Percentiles rank a stretch among this genome's conserved stretches.
These are phyloP conservation scores for Pterostichus niger DNA, from an alignment of 2,888 invertebrate species.

Conservation along the genomic window DNA sequence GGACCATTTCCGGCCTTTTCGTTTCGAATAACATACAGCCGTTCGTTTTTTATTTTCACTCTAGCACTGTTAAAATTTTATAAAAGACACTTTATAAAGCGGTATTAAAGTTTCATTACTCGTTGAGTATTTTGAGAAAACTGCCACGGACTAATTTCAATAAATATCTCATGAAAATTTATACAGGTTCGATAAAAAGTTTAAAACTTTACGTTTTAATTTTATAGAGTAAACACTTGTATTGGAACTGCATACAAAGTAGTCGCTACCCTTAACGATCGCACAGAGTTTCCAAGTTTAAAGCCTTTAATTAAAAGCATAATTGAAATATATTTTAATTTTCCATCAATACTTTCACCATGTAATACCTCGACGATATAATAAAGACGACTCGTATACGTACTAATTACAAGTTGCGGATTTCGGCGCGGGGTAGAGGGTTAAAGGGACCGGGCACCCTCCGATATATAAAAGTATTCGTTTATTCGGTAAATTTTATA, in stretches of 20 bases:
- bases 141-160: slow-evolving; percentile 47
- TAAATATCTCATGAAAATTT: slow-evolving; percentile 65
- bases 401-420: no score
- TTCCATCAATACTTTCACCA: slow-evolving; percentile 9
- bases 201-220: slow-evolving; percentile 62
- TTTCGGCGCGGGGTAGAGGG: no score
- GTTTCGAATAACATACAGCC: background rate
- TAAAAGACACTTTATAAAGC: slow-evolving; percentile 38
- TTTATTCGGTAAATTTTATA: no score
- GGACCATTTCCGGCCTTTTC: slow-evolving; percentile 60
- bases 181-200: slow-evolving; percentile 55
- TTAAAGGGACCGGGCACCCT: no score
- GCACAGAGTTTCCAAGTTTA: slow-evolving; percentile 22
- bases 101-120: slow-evolving; percentile 50
- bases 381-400: no score
- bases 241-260: slow-evolving; percentile 45
- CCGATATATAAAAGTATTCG: no score
- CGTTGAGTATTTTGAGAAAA: slow-evolving; percentile 7
- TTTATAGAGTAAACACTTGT: slow-evolving; percentile 63
- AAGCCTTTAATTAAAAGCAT: slow-evolving; percentile 44
- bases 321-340: slow-evolving; percentile 42
- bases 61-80: slow-evolving; percentile 33
- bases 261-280: slow-evolving; percentile 28
- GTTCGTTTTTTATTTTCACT: slow-evolving; percentile 22
- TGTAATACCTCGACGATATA: background rate